These are phyloP conservation scores for Machimus rusticus DNA, from an alignment of 2,888 invertebrate genomes.

Conservation along the genomic window DNA sequence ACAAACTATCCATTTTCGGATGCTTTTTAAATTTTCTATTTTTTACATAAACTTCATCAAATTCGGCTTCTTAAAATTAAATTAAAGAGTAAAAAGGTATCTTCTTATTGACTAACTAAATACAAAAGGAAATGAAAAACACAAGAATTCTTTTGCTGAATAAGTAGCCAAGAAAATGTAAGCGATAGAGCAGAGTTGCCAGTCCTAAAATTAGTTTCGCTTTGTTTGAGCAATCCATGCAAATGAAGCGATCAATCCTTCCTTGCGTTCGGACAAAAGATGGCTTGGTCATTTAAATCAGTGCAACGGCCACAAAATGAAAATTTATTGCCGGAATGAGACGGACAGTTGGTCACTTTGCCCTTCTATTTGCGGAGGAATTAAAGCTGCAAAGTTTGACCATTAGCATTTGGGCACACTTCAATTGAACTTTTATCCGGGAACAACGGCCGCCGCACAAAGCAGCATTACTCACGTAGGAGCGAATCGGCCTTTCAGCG, in stretches of 20 bases:
- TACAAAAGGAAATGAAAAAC: background rate
- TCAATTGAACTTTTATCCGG: slow-evolving; percentile 30
- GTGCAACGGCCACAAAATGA: background rate
- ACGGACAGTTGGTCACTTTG: background rate
- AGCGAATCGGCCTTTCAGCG: slow-evolving; percentile 5
- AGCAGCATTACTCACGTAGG: slow-evolving; percentile 20
- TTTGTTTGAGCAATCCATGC: background rate
- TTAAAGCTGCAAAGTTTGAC: slow-evolving; percentile 20
- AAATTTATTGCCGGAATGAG: background rate
- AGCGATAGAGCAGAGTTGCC: background rate
- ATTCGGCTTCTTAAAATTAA: background rate
- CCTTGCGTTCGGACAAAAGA: background rate
- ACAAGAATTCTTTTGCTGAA: background rate
- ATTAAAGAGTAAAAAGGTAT: background rate
- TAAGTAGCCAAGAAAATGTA: background rate
- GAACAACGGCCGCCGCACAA: slow-evolving; percentile 13
- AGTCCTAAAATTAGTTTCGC: background rate
- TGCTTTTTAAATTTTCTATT: too few species aligned
- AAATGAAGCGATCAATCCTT: slow-evolving; percentile 11
- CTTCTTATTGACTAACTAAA: background rate
- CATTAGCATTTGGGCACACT: slow-evolving; percentile 38
- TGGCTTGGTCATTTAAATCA: background rate
- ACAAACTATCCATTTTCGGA: too few species aligned
- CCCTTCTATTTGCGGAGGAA: slow-evolving; percentile 24
- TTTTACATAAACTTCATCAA: background rate